phyloP scores from a whole-genome alignment of 2,113 vertebrate species.

The Copsychus sechellarum region DNA sequence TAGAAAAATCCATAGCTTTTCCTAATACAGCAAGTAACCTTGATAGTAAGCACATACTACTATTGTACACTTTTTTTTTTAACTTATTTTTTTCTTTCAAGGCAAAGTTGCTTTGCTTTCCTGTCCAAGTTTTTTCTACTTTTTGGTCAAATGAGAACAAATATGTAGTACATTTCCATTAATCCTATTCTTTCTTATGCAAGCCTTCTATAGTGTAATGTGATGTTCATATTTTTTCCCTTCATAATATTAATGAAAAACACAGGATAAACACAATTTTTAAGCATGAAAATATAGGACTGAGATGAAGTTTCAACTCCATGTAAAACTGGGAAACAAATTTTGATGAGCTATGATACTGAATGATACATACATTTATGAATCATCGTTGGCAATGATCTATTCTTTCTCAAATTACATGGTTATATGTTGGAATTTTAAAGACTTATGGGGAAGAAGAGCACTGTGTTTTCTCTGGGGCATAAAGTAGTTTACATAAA shows the following conservation, averaged over 20 bases:
- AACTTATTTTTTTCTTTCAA: background rate
- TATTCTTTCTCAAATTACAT: slow-evolving; percentile 17
- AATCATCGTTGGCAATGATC: background rate
- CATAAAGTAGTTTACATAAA: slow-evolving; percentile 28
- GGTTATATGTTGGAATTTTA: background rate
- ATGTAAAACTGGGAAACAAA: background rate
- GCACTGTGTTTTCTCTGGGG: background rate
- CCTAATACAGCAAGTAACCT: background rate
- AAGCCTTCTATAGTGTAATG: background rate
- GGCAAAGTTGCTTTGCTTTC: background rate
- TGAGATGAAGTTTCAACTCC: background rate
- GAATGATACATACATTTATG: background rate
- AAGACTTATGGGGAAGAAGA: background rate
- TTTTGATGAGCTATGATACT: background rate
- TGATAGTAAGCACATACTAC: background rate
- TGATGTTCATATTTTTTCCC: background rate
- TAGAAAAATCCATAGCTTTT: background rate
- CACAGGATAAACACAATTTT: background rate
- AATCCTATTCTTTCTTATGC: background rate
- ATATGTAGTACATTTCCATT: background rate
- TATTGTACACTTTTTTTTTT: background rate
- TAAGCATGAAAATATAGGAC: background rate
- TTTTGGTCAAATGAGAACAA: background rate
- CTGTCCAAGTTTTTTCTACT: background rate
- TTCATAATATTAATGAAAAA: background rate